A percentile compares a stretch with the other conserved stretches of the same genome.
phyloP scores from a whole-genome alignment of 2,888 invertebrate species.

The Unio pictorum region DNA sequence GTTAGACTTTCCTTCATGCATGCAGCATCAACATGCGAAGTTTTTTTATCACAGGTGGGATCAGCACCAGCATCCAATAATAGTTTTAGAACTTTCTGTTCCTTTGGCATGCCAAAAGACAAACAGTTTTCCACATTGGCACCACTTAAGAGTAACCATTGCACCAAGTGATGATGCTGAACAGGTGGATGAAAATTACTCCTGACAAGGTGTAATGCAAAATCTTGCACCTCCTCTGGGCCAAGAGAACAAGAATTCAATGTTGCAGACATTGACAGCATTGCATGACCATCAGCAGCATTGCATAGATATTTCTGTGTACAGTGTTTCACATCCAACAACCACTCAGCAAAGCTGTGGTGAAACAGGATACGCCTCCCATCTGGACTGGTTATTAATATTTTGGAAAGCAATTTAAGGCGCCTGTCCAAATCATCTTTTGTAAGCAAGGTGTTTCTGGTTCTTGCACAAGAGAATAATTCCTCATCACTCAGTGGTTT shows the following conservation, averaged over 20 bases:
- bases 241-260: constrained; percentile 74
- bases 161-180: constrained; percentile 77
- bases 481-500: constrained; percentile 84
- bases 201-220: constrained; percentile 73
- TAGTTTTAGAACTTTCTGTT: constrained; percentile 75
- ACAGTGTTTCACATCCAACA: constrained; percentile 97
- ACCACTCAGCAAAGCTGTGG: constrained; percentile 95
- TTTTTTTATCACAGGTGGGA: constrained; percentile 89
- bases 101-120: constrained; percentile 61
- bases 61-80: constrained; percentile 92
- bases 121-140: constrained; percentile 65
- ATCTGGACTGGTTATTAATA: constrained; percentile 83
- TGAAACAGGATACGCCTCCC: constrained; percentile 83
- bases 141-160: constrained; percentile 80
- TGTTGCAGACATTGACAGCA: constrained; percentile 77
- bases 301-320: constrained; percentile 89
- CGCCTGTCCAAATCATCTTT: constrained; percentile 61
- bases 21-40: constrained; percentile 74
- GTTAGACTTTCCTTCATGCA: constrained; percentile 50
- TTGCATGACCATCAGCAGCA: constrained; percentile 85
- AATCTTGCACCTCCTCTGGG: constrained; percentile 72
- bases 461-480: constrained; percentile 86
- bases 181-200: constrained; percentile 65
- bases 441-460: constrained; percentile 82
- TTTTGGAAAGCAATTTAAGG: constrained; percentile 61